Percentiles rank a stretch among this genome's conserved stretches.
These are phyloP conservation scores for Lysandra bellargus DNA, from an alignment of 2,888 invertebrate genomes.

Conservation along the genomic window DNA sequence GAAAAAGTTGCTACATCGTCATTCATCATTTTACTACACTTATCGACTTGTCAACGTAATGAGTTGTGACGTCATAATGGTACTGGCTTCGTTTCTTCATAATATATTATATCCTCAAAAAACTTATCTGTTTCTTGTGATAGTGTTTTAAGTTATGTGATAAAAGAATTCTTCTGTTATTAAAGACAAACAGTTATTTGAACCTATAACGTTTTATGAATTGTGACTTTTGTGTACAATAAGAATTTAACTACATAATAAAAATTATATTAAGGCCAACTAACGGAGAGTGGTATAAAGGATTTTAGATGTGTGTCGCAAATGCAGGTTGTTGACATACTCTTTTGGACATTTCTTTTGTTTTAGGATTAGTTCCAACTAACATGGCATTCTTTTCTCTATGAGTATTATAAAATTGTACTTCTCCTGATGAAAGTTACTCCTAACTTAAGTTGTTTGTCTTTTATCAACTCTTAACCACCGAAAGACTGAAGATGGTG, in stretches of 20 bases:
- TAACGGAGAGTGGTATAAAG: conserved; percentile 24
- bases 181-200: conserved; percentile 14
- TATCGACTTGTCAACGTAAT: background rate
- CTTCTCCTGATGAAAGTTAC: background rate
- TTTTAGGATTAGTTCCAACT: background rate
- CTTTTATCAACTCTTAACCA: background rate
- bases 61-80: background rate
- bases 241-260: conserved; percentile 3
- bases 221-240: background rate
- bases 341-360: background rate
- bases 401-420: background rate
- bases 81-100: background rate
- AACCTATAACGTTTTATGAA: conserved; percentile 15
- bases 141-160: background rate
- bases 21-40: background rate
- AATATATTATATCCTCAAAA: background rate
- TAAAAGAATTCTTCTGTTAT: background rate
- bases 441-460: background rate
- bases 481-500: too few species aligned
- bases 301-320: conserved; percentile 6
- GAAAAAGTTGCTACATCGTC: background rate
- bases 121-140: background rate
- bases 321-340: background rate
- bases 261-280: conserved; percentile 1
- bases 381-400: background rate